These are phyloP conservation scores for Eupithecia abbreviata DNA, from an alignment of 2,888 invertebrate species.

Conservation along the genomic window DNA sequence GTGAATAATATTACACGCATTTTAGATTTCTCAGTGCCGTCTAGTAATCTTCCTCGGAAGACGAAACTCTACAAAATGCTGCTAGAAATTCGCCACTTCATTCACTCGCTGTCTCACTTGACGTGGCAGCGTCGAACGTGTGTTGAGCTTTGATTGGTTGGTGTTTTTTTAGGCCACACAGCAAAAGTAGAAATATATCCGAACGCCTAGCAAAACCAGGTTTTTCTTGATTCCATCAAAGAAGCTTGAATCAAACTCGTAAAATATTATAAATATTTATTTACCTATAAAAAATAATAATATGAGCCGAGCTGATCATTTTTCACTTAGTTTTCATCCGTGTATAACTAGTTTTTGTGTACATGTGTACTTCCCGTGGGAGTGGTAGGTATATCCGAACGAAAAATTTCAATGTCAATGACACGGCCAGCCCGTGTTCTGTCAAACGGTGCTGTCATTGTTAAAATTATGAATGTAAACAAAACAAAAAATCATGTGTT, in stretches of 20 bases:
- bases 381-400: conserved; percentile 17
- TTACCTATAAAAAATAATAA: too few species aligned
- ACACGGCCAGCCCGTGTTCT: conserved; percentile 16
- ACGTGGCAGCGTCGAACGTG: conserved; percentile 89
- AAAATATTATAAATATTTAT: too few species aligned
- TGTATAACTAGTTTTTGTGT: not conserved
- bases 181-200: conserved; percentile 7
- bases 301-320: too few species aligned
- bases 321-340: not conserved
- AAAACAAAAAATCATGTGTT: conserved; percentile 24
- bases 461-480: conserved; percentile 13
- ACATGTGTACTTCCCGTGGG: not conserved
- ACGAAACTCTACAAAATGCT: conserved; percentile 78
- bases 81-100: conserved; percentile 71
- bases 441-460: conserved; percentile 15
- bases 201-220: not conserved
- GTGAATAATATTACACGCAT: conserved; percentile 76
- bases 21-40: conserved; percentile 60
- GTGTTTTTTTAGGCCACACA: conserved; percentile 20
- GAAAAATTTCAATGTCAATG: conserved; percentile 18
- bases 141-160: conserved; percentile 85
- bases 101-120: conserved; percentile 76
- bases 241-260: too few species aligned
- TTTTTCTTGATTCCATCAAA: too few species aligned
- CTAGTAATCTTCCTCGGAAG: conserved; percentile 68